Base-by-base conservation (phyloP, 2,888 invertebrate genomes). In the Notodonta dromedarius region DNA sequence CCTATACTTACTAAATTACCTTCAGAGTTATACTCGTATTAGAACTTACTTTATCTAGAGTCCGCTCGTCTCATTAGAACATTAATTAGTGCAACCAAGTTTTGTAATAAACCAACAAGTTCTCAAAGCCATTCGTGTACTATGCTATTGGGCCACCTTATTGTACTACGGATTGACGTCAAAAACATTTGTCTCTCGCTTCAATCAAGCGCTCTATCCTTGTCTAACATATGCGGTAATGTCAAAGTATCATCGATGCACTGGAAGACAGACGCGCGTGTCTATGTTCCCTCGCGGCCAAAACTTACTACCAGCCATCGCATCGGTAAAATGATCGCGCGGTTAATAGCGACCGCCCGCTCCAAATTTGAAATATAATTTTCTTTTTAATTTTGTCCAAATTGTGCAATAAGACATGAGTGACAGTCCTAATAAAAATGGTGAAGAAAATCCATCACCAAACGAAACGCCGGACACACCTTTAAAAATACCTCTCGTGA, bases 271-370 rank as follows among this genome's bases (percentile, higher is more conserved):
- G 86, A 76, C 83, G 85, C 79, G 80, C 79, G 69, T 70, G 57
- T 24, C 24, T 53, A 67, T 73, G 67, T 71, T 72, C 44, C 65
- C 24, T 24, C 24, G 24, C 69, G 71, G 72, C 74, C 73, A 67
- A 76, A 71, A 67, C 69, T 61, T 65, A 24, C 24, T 24, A 24
- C 24, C 2, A 59, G 59, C 65, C 62, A 59, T 66, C 59, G 70
- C 61, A 61, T 65, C 68, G 68, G 73, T 77, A 84, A 84, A 82
- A 86, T 85, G 86, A 71, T 70, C 75, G 79, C 78, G 76, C 73
- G 73, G 60, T 70, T 58, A 57, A 53, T 73, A 76, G 57, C 51
- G 58, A 55, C 53, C 40, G 63, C 44, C 54, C 60, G 66, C 60
- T 74, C 60, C 56, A 70, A 67, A 70, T 70, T 70, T 63, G 62